These are phyloP conservation scores for Bellardia bayeri DNA, from an alignment of 2,888 invertebrate species.

Conservation along the genomic window DNA sequence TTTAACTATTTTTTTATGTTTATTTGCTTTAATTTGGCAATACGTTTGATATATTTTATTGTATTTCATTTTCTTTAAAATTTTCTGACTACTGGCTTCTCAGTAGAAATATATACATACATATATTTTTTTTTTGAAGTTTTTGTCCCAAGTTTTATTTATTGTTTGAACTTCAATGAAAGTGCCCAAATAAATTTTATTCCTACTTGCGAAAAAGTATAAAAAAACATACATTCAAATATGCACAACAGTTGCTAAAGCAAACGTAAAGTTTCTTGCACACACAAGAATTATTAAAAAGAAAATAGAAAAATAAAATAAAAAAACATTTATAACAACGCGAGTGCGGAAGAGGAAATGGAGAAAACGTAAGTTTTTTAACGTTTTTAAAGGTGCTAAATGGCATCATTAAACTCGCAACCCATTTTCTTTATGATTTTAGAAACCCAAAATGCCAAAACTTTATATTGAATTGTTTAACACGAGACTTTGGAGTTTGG, in stretches of 20 bases:
- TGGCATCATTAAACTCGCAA: slow-evolving; percentile 72
- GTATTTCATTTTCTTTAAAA: slow-evolving; percentile 36
- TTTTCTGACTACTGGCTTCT: neutral
- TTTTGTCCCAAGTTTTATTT: slow-evolving; percentile 67
- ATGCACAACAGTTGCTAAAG: slow-evolving; percentile 8
- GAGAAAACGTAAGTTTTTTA: slow-evolving; percentile 63
- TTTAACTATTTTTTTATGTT: neutral
- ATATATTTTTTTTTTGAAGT: slow-evolving; percentile 56
- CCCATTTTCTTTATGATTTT: slow-evolving; percentile 72
- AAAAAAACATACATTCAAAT: neutral
- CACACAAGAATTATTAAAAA: slow-evolving; percentile 22
- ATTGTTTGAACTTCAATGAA: slow-evolving; percentile 69
- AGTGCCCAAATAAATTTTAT: slow-evolving; percentile 72
- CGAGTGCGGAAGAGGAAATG: slow-evolving; percentile 28
- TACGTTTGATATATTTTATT: slow-evolving; percentile 66
- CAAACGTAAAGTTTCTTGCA: slow-evolving; percentile 56
- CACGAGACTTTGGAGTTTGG: slow-evolving; percentile 48
- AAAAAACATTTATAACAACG: slow-evolving; percentile 3
- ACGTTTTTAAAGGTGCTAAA: slow-evolving; percentile 70
- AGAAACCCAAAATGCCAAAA: slow-evolving; percentile 69
- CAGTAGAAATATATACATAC: slow-evolving; percentile 21
- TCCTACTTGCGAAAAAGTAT: slow-evolving; percentile 19
- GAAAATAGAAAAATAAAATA: neutral
- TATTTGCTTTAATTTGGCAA: neutral
- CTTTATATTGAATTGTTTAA: slow-evolving; percentile 71